A percentile compares a stretch with the other conserved stretches of the same genome.
Conservation (phyloP, 2,888 invertebrate genomes). For the Lithosia quadra region DNA sequence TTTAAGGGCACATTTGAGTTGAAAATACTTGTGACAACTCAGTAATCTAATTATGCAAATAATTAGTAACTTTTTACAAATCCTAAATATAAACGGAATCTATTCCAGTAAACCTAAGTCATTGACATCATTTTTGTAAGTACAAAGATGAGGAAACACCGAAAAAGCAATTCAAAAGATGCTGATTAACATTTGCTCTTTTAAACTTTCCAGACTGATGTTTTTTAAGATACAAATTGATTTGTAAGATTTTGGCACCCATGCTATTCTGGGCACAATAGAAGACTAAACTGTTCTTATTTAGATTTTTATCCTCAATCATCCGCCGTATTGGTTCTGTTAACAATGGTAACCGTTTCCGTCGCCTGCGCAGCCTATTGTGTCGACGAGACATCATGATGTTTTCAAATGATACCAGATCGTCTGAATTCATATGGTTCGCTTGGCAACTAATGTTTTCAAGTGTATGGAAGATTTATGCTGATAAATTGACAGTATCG, state of each 20-base stretch:
- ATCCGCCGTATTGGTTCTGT: slow-evolving; percentile 38
- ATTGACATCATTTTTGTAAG: not conserved
- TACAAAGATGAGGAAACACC: slow-evolving; percentile 12
- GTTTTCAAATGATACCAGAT: slow-evolving; percentile 28
- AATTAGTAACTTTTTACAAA: not conserved
- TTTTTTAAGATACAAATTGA: slow-evolving; percentile 5
- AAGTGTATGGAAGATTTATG: not conserved
- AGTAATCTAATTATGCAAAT: not conserved
- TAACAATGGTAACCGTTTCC: slow-evolving; percentile 49
- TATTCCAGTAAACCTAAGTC: not conserved
- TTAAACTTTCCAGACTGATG: slow-evolving; percentile 4
- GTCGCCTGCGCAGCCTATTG: slow-evolving; percentile 34
- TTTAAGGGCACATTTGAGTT: not conserved
- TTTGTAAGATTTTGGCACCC: slow-evolving; percentile 33
- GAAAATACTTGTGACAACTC: not conserved
- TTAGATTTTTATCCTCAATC: slow-evolving; percentile 34
- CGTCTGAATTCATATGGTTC: slow-evolving; percentile 22
- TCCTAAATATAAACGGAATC: not conserved
- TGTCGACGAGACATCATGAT: slow-evolving; percentile 34
- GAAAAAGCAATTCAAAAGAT: not conserved
- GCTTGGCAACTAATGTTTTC: not conserved
- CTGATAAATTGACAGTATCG: not conserved
- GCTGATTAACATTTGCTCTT: slow-evolving; percentile 13
- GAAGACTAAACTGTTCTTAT: slow-evolving; percentile 30
- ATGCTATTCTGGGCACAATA: slow-evolving; percentile 40